phyloP scores from a whole-genome alignment of 2,888 invertebrate species.

The Sialis fuliginosa region DNA sequence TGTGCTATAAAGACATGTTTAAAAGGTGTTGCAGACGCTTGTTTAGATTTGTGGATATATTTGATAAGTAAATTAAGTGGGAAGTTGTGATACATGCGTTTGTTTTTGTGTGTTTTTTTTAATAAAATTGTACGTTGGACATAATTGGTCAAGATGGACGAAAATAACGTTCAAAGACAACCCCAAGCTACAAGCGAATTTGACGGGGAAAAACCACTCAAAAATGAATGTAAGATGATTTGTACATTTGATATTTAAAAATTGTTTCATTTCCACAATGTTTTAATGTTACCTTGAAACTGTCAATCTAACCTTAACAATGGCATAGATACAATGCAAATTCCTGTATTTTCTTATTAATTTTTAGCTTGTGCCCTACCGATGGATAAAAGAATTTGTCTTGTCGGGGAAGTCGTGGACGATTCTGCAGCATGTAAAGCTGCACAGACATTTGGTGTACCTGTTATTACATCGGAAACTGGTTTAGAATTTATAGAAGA shows the following conservation, averaged over 20 bases:
- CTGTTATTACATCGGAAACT: conserved; percentile 41
- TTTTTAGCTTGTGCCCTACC: conserved; percentile 21
- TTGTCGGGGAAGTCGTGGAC: conserved; percentile 36
- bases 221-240: conserved; percentile 20
- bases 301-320: neutral
- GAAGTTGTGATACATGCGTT: neutral
- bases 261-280: neutral
- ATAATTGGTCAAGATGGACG: conserved; percentile 24
- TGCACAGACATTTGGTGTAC: conserved; percentile 42
- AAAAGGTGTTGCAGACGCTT: no score
- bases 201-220: conserved; percentile 20
- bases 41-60: no score
- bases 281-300: neutral
- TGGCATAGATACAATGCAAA: no score
- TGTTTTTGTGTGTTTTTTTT: no score
- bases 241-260: neutral
- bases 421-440: conserved; percentile 34
- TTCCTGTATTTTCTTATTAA: conserved; percentile 4
- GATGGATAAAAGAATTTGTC: conserved; percentile 39
- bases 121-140: no score
- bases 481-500: conserved; percentile 41
- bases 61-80: neutral
- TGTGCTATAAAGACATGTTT: neutral
- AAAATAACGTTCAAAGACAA: conserved; percentile 23
- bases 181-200: conserved; percentile 25